A percentile compares a stretch with the other conserved stretches of the same genome.
Conservation (phyloP, 2,797 vertebrate species). For the Threskiornis aethiopicus region DNA sequence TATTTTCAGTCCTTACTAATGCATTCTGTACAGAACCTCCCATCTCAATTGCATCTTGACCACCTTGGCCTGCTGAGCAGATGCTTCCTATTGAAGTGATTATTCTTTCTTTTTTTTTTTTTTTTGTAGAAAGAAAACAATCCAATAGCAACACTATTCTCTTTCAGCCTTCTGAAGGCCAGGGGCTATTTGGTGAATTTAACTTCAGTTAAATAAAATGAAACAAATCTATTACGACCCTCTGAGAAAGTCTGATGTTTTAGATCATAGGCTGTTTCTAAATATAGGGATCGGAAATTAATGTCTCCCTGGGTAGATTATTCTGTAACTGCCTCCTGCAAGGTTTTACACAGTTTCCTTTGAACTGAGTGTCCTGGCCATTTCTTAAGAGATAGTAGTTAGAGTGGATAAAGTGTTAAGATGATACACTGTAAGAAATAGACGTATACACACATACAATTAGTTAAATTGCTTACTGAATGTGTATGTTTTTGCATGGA, state of each 20-base stretch:
- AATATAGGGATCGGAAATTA: slow-evolving; percentile 1
- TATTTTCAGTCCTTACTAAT: not conserved
- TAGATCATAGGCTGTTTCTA: not conserved
- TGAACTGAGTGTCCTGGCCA: not conserved
- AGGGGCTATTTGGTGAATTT: slow-evolving; percentile 31
- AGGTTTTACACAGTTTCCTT: not conserved
- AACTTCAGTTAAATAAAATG: slow-evolving; percentile 27
- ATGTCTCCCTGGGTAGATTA: not conserved
- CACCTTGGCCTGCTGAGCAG: not conserved
- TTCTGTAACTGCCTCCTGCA: not conserved
- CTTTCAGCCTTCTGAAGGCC: not conserved
- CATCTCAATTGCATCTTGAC: not conserved
- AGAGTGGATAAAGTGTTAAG: not conserved
- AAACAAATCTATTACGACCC: slow-evolving; percentile 27
- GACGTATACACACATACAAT: rapidly evolving
- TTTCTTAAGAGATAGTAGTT: not conserved
- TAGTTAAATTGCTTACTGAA: not conserved
- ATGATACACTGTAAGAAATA: not conserved
- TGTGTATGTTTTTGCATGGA: not conserved
- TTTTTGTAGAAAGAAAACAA: not conserved
- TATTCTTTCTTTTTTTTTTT: not conserved
- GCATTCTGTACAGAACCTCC: not conserved
- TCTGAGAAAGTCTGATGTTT: not conserved
- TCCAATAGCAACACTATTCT: not conserved
- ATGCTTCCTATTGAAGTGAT: not conserved